These are phyloP conservation scores for Rhinopomastus cyanomelas DNA, from an alignment of 2,113 vertebrate genomes.

Conservation along the genomic window DNA sequence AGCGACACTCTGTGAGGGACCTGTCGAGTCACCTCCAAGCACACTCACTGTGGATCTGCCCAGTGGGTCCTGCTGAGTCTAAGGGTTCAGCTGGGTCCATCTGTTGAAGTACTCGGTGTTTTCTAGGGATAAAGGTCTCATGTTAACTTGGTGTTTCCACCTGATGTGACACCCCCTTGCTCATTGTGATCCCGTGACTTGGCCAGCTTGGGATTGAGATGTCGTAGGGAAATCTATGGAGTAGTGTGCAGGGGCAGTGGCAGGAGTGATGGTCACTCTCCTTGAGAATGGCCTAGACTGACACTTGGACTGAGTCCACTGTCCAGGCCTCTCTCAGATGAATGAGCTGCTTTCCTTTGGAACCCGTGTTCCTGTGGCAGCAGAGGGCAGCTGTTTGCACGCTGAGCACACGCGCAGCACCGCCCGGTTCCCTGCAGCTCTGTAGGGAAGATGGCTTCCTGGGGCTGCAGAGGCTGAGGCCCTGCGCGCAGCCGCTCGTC, in stretches of 20 bases:
- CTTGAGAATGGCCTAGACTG: not conserved
- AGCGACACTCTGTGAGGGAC: not conserved
- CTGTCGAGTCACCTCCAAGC: not conserved
- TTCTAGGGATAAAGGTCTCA: not conserved
- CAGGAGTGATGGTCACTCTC: not conserved
- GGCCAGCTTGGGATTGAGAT: not conserved
- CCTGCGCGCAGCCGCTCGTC: slow-evolving; percentile 19
- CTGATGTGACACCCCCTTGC: not conserved
- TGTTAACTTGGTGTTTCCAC: not conserved
- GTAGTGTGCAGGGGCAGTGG: not conserved
- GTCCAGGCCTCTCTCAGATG: not conserved
- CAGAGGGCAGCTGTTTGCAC: not conserved
- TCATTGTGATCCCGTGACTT: not conserved
- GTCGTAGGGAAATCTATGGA: not conserved
- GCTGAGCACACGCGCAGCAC: not conserved
- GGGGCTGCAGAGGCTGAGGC: not conserved
- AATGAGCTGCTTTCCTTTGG: not conserved
- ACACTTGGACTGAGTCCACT: not conserved
- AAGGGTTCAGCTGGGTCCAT: not conserved
- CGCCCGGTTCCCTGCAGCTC: not conserved
- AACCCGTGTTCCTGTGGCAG: not conserved
- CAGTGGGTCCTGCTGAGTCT: not conserved
- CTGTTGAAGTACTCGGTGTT: not conserved
- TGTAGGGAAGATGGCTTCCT: not conserved
- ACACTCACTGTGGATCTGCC: not conserved